A percentile compares a stretch with the other conserved stretches of the same genome.
phyloP scores from a whole-genome alignment of 2,888 invertebrate genomes.

The Melieria crassipennis region DNA sequence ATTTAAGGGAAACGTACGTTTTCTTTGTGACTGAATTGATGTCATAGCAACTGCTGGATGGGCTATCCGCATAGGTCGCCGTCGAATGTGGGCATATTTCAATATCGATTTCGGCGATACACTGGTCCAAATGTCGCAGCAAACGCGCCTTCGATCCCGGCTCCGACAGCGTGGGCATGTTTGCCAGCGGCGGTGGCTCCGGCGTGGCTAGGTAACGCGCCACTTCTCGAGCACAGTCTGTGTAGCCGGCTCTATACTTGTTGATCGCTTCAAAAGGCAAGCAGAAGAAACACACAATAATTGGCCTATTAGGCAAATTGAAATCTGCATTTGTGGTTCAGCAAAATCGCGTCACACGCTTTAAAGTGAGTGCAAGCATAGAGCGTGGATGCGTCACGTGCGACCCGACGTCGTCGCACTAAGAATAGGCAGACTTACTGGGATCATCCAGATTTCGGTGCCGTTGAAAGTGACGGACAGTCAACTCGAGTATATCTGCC shows the following conservation, averaged over 20 bases:
- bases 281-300: slow-evolving; percentile 10
- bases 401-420: too few species aligned
- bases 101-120: slow-evolving; percentile 71
- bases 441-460: slow-evolving; percentile 75
- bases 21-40: slow-evolving; percentile 50
- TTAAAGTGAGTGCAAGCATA: too few species aligned
- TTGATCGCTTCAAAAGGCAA: slow-evolving; percentile 53
- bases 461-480: slow-evolving; percentile 82
- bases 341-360: too few species aligned
- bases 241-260: slow-evolving; percentile 70
- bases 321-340: too few species aligned
- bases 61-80: slow-evolving; percentile 57
- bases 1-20: slow-evolving; percentile 40
- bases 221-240: slow-evolving; percentile 73
- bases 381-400: too few species aligned
- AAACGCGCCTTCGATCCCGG: slow-evolving; percentile 70
- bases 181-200: slow-evolving; percentile 63
- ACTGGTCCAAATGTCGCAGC: slow-evolving; percentile 70
- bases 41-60: slow-evolving; percentile 60
- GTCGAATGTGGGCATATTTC: slow-evolving; percentile 67
- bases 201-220: slow-evolving; percentile 65
- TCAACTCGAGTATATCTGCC: slow-evolving; percentile 82
- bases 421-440: slow-evolving; percentile 52
- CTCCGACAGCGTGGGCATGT: slow-evolving; percentile 67
- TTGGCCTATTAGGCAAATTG: background rate